A percentile compares a stretch with the other conserved stretches of the same genome.
phyloP scores from a whole-genome alignment of 2,888 invertebrate genomes.

The Nowickia ferox region DNA sequence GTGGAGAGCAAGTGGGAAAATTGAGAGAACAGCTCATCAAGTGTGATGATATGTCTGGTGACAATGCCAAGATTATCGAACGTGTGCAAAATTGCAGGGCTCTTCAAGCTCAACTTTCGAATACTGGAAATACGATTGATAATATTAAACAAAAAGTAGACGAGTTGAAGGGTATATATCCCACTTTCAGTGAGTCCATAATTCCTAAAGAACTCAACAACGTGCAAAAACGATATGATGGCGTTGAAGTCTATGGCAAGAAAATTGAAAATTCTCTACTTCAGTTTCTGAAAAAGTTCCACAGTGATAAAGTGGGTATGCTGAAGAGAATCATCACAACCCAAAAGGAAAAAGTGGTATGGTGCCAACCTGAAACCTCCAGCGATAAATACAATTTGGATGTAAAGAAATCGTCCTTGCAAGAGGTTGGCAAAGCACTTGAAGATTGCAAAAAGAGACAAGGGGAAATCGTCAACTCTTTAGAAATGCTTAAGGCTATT shows the following conservation, averaged over 20 bases:
- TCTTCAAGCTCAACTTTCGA: conserved; percentile 88
- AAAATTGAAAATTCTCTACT: conserved; percentile 92
- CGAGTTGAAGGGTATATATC: conserved; percentile 89
- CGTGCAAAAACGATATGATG: conserved; percentile 92
- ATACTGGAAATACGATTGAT: conserved; percentile 87
- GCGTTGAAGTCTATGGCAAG: conserved; percentile 89
- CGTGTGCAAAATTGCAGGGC: conserved; percentile 90
- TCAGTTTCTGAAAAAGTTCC: conserved; percentile 93
- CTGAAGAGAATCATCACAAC: conserved; percentile 91
- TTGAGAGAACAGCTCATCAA: conserved; percentile 93
- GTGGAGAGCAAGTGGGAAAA: conserved; percentile 88
- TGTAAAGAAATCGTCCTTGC: conserved; percentile 92
- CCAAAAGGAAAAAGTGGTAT: conserved; percentile 93
- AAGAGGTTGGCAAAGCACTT: conserved; percentile 89
- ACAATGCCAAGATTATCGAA: conserved; percentile 91
- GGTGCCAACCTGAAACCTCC: conserved; percentile 94
- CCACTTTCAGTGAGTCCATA: conserved; percentile 90
- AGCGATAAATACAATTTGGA: conserved; percentile 96
- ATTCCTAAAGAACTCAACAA: conserved; percentile 92
- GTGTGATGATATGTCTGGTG: conserved; percentile 95
- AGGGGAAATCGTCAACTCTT: conserved; percentile 88
- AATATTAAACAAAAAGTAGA: conserved; percentile 88
- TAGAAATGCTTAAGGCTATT: conserved; percentile 88
- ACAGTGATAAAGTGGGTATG: conserved; percentile 92
- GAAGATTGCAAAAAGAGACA: conserved; percentile 88